A percentile compares a stretch with the other conserved stretches of the same genome.
Conservation (phyloP, 2,797 vertebrate species). For the Gobionotothen gibberifrons region DNA sequence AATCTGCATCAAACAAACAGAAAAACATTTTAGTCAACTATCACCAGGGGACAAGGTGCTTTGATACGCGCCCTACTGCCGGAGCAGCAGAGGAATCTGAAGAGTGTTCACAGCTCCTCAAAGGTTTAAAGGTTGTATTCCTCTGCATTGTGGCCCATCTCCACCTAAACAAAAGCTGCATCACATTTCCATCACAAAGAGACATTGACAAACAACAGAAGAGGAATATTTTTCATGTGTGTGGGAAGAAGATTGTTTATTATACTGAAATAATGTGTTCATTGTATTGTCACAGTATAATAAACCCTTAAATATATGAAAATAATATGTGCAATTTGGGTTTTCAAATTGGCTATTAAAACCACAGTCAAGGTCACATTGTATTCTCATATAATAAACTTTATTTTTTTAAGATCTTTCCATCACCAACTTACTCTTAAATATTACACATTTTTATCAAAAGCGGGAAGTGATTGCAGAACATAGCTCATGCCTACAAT, state of each 20-base stretch:
- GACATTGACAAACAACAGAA: neutral
- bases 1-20: constrained; percentile 66
- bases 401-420: neutral
- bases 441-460: constrained; percentile 13
- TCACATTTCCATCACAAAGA: constrained; percentile 8
- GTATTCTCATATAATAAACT: neutral
- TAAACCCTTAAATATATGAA: constrained; percentile 28
- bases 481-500: neutral
- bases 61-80: constrained; percentile 35
- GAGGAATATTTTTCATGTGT: constrained; percentile 7
- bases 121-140: constrained; percentile 45
- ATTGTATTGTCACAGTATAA: constrained; percentile 37
- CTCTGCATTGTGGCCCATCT: constrained; percentile 16
- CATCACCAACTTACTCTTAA: neutral
- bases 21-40: constrained; percentile 70
- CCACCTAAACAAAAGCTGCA: neutral
- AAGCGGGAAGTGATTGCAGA: neutral
- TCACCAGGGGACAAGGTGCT: constrained; percentile 63
- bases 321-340: constrained; percentile 30
- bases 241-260: constrained; percentile 34
- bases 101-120: constrained; percentile 18
- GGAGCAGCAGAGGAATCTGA: constrained; percentile 38
- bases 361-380: constrained; percentile 15
- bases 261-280: constrained; percentile 17
- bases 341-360: constrained; percentile 35